Percentiles rank a stretch among this genome's conserved stretches.
These are phyloP conservation scores for Probosciger aterrimus DNA, from an alignment of 2,113 vertebrate species.

Conservation along the genomic window DNA sequence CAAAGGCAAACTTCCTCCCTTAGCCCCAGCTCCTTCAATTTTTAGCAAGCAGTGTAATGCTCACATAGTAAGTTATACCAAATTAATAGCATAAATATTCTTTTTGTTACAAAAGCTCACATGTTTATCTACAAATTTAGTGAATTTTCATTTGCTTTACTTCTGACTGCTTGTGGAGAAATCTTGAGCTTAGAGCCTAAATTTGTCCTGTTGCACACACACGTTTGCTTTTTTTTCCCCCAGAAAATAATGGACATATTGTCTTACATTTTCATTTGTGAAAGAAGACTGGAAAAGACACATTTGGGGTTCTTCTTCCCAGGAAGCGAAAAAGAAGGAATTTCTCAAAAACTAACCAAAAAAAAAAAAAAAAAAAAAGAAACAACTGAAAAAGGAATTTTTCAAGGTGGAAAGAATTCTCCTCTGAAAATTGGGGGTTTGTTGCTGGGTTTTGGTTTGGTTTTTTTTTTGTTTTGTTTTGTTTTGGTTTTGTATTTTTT, in stretches of 20 bases:
- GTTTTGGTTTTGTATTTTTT: not conserved
- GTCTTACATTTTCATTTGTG: not conserved
- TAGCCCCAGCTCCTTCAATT: not conserved
- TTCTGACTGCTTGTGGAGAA: not conserved
- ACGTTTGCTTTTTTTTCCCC: not conserved
- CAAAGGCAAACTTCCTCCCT: not conserved
- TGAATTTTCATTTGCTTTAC: not conserved
- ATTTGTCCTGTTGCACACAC: not conserved
- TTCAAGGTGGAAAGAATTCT: not conserved
- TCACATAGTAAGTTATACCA: not conserved
- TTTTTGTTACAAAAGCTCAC: not conserved
- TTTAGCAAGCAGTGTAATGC: not conserved
- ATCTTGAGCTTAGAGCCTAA: not conserved
- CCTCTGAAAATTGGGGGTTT: not conserved
- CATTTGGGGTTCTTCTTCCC: not conserved
- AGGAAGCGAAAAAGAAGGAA: not conserved
- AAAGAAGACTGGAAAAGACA: not conserved
- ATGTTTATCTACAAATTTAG: not conserved
- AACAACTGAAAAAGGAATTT: not conserved
- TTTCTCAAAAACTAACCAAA: not conserved
- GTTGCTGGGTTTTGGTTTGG: not conserved
- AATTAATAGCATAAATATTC: not conserved
- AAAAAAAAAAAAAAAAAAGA: not conserved
- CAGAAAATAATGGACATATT: not conserved
- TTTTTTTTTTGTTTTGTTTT: too few species aligned